Base-by-base conservation (phyloP, 1,140 invertebrate species). In the Neelides sp. region DNA sequence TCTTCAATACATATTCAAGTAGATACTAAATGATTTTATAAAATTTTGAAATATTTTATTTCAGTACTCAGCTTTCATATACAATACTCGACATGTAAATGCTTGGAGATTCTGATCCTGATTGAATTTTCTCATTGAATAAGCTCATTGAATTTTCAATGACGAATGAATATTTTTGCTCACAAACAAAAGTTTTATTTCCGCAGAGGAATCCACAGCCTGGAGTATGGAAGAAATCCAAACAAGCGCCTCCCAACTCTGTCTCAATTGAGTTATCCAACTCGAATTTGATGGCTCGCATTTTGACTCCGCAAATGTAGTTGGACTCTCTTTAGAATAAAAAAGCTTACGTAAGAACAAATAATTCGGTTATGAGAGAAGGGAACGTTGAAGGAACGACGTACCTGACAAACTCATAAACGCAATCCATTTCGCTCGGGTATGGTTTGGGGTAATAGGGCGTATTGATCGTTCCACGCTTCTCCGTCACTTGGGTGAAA, bases 321-420 rank as follows among this genome's bases (percentile, higher is more conserved):
- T 59, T 60, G 13, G 63, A 60, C 17, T 59, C 46, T 50, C 65
- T 68, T 53, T 3, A 43, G 39, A 44, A 55, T 4, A 1, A 27
- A 35, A 45, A 30, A 26, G 1, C 5, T 35, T 27, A 26, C 28
- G 12, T 45, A 17, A 5, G 5, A 39, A 7, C 12, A 39, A 42
- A 4, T 15, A 34, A 42, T 10, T 44, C 4, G 22, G 12, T 26
- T 44, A 8, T 5, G 24, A 8, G 4, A 12, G 10, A 44, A 5
- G 12, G 22, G 23, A 44, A 8, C 42, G 26, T 27, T 22, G 15
- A 8, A 19, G 20, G 20, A 37, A 19, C 17, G 2, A 15, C 50
- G 56, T 36, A 66, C 66, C 65, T 64, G 19, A 65, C 49, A 48
- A 68, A 68, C 48, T 68, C 65, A 39, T 68, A 68, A 12, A 68